A percentile compares a stretch with the other conserved stretches of the same genome.
These are phyloP conservation scores for Bubo scandiacus DNA, from an alignment of 2,113 vertebrate genomes.

Conservation along the genomic window DNA sequence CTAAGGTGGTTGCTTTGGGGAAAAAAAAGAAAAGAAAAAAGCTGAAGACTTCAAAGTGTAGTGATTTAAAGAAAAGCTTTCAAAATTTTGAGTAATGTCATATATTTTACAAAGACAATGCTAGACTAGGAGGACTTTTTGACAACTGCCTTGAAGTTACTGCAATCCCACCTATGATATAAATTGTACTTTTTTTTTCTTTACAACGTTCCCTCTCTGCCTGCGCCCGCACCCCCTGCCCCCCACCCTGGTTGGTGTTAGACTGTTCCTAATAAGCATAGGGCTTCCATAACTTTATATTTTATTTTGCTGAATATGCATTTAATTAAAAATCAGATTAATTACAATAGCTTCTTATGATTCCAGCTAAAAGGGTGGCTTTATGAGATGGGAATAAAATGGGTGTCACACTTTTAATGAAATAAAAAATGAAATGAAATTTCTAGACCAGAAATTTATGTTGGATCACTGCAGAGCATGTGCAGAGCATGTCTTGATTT, in stretches of 20 bases:
- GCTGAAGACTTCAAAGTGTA: background rate
- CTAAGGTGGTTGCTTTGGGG: background rate
- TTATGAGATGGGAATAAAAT: background rate
- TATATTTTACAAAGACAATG: background rate
- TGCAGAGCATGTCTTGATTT: background rate
- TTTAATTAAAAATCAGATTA: background rate
- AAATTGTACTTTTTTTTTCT: background rate
- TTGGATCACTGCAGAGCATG: background rate
- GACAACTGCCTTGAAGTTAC: background rate
- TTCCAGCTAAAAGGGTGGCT: background rate
- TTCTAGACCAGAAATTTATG: background rate
- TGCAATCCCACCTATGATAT: background rate
- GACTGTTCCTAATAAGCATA: background rate
- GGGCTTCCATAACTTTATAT: background rate
- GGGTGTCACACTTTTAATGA: background rate
- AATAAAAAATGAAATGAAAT: background rate
- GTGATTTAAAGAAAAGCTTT: background rate
- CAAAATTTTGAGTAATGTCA: background rate
- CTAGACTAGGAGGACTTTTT: background rate
- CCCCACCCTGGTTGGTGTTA: background rate
- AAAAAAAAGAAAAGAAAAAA: background rate
- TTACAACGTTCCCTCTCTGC: background rate
- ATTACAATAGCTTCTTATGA: background rate
- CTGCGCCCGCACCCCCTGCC: rapidly evolving
- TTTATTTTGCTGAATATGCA: background rate